Evolutionary conservation across 2,797 vertebrate species (phyloP).

Genomic region (Cyprinella venusta): DNA sequence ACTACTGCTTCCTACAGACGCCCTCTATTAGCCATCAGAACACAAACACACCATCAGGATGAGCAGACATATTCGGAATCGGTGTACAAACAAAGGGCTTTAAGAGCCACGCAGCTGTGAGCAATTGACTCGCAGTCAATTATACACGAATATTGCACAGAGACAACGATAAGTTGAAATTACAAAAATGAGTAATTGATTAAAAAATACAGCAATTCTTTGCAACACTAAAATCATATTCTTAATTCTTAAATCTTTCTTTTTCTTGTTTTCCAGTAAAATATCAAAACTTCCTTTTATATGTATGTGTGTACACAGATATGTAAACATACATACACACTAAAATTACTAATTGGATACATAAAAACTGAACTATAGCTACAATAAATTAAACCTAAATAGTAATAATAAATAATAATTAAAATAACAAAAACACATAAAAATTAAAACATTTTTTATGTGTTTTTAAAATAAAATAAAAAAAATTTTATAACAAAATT

Average conservation of each 20-base stretch:
- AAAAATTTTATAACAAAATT: too few relatives aligned
- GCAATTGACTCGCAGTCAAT: neutral
- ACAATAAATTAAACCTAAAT: too few relatives aligned
- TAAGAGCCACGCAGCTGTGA: neutral
- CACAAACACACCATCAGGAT: constrained; percentile 26
- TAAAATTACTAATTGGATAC: too few relatives aligned
- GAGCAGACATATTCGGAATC: constrained; percentile 26
- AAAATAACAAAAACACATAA: too few relatives aligned
- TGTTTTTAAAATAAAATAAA: too few relatives aligned
- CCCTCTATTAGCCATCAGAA: constrained; percentile 46
- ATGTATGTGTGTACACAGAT: too few relatives aligned
- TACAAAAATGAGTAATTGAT: neutral
- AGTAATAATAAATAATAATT: neutral
- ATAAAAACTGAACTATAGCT: neutral
- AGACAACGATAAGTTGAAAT: neutral
- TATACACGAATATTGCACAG: neutral
- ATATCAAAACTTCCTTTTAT: neutral
- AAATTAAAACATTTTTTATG: too few relatives aligned
- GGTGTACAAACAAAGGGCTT: constrained; percentile 27
- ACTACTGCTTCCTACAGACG: constrained; percentile 47
- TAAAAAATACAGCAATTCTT: neutral
- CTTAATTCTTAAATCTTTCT: neutral
- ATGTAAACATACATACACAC: too few relatives aligned
- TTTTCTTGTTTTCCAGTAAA: neutral
- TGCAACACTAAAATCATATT: neutral